Conservation (phyloP, 2,113 vertebrate species). For the Pseudonaja textilis region DNA sequence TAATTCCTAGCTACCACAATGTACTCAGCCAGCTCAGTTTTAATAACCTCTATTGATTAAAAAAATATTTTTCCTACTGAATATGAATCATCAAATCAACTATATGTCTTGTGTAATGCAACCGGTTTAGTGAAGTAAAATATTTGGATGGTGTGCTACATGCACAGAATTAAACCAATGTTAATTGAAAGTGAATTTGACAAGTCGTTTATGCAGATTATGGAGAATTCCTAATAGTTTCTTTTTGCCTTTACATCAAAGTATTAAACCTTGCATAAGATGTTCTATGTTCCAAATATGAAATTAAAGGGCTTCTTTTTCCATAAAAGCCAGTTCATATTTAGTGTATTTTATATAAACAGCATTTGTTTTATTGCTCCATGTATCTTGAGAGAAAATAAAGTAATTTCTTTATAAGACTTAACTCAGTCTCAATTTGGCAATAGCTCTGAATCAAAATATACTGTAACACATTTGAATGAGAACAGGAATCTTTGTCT, state of each 20-base stretch:
- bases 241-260: too few species aligned
- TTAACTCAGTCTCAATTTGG: slow-evolving; percentile 32
- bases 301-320: background rate
- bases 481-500: background rate
- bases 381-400: background rate
- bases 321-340: background rate
- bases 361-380: background rate
- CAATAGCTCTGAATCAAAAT: slow-evolving; percentile 21
- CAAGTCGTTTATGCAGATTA: background rate
- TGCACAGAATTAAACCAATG: background rate
- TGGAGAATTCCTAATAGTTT: background rate
- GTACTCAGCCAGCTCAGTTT: background rate
- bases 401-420: background rate
- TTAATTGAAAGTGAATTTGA: background rate
- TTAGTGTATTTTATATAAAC: slow-evolving; percentile 29
- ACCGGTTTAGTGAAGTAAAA: background rate
- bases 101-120: background rate
- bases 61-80: background rate
- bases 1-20: background rate
- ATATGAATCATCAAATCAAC: background rate
- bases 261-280: background rate
- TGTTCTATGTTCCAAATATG: background rate
- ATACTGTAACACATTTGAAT: background rate
- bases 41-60: background rate
- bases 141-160: background rate